Evolutionary conservation across 2,888 invertebrate genomes (phyloP).

Genomic region (Volucella zonaria): DNA sequence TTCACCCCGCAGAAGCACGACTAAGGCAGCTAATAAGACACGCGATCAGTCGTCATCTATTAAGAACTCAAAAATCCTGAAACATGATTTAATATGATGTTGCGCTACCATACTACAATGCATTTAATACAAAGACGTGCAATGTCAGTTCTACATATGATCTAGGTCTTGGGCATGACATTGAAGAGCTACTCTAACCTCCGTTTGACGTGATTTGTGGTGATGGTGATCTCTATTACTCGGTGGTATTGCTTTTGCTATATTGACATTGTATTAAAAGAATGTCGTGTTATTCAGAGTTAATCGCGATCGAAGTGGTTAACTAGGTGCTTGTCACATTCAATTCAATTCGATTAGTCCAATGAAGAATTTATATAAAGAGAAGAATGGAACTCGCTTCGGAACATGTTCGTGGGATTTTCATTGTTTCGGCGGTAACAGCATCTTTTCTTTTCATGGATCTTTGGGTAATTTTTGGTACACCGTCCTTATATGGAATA

Average conservation of each 20-base stretch:
- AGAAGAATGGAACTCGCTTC: constrained; percentile 46
- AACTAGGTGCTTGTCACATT: constrained; percentile 38
- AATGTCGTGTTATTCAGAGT: constrained; percentile 38
- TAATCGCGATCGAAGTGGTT: constrained; percentile 36
- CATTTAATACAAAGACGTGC: constrained; percentile 54
- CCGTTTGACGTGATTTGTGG: constrained; percentile 54
- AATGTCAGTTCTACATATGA: constrained; percentile 45
- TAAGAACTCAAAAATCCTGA: constrained; percentile 50
- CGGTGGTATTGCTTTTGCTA: neutral
- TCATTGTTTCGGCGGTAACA: neutral
- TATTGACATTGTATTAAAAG: constrained; percentile 51
- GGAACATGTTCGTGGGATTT: constrained; percentile 24
- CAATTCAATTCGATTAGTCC: constrained; percentile 36
- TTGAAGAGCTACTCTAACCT: constrained; percentile 64
- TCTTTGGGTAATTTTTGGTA: constrained; percentile 23
- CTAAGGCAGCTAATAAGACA: constrained; percentile 16
- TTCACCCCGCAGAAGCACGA: constrained; percentile 48
- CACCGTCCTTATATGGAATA: neutral
- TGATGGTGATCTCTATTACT: constrained; percentile 67
- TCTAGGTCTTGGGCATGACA: constrained; percentile 72
- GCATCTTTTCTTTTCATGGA: neutral
- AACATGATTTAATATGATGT: constrained; percentile 62
- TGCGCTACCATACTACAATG: constrained; percentile 44
- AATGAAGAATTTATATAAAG: constrained; percentile 39
- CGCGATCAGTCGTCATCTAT: constrained; percentile 46